Conservation (phyloP, 53 echinoderm and acorn worm genomes). For the Glandiceps talaboti region DNA sequence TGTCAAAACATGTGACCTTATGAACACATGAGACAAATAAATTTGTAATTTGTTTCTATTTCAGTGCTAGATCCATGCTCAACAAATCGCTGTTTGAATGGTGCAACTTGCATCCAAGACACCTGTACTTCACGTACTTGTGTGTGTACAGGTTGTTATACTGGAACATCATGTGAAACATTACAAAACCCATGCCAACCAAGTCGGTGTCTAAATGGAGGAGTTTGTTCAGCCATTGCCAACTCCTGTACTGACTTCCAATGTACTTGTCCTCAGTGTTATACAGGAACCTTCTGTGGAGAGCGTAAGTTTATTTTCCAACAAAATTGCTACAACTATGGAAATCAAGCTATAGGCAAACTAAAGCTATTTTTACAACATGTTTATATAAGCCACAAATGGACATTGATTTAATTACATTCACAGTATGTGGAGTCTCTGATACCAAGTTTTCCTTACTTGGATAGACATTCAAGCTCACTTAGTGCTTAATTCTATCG, state of each 20-base stretch:
- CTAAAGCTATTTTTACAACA: too few species aligned
- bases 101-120: slow-evolving; percentile 23
- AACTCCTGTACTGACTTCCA: slow-evolving; percentile 19
- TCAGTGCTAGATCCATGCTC: slow-evolving; percentile 29
- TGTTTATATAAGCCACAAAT: too few species aligned
- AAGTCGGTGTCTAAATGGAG: slow-evolving; percentile 38
- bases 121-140: slow-evolving; percentile 50
- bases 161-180: slow-evolving; percentile 12
- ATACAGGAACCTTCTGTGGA: slow-evolving; percentile 37
- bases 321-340: too few species aligned
- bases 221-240: slow-evolving; percentile 18
- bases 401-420: too few species aligned
- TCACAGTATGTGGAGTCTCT: too few species aligned
- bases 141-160: slow-evolving; percentile 55
- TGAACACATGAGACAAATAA: too few species aligned
- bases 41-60: not conserved
- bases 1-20: too few species aligned
- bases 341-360: too few species aligned
- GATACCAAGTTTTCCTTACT: too few species aligned
- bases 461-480: too few species aligned
- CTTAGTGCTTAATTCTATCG: too few species aligned
- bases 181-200: slow-evolving; percentile 26
- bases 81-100: slow-evolving; percentile 22
- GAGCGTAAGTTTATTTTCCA: slow-evolving; percentile 30
- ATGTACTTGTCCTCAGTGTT: slow-evolving; percentile 47